phyloP scores from a whole-genome alignment of 2,797 vertebrate genomes.

The Sciaenops ocellatus region DNA sequence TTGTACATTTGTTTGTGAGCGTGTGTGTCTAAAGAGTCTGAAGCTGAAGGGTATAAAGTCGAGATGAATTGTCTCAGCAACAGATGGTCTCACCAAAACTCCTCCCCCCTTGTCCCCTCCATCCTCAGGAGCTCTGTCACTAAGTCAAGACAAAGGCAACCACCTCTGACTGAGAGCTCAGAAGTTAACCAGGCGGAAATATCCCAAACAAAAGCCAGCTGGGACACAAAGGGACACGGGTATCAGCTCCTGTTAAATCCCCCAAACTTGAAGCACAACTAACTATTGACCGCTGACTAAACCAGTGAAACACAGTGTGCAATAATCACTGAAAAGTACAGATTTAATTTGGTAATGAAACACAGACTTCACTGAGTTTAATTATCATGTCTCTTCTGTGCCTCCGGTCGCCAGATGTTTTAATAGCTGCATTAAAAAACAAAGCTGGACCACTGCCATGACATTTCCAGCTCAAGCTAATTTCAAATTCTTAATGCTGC shows the following conservation, averaged over 20 bases:
- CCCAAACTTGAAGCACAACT: slow-evolving; percentile 43
- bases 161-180: slow-evolving; percentile 71
- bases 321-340: slow-evolving; percentile 18
- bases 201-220: slow-evolving; percentile 83
- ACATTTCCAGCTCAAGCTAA: slow-evolving; percentile 41
- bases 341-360: slow-evolving; percentile 31
- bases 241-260: slow-evolving; percentile 48
- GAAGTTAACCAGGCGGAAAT: slow-evolving; percentile 84
- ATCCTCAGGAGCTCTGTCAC: slow-evolving; percentile 69
- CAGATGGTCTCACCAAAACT: slow-evolving; percentile 81
- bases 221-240: slow-evolving; percentile 66
- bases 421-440: slow-evolving; percentile 38
- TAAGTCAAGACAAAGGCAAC: slow-evolving; percentile 75
- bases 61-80: slow-evolving; percentile 76
- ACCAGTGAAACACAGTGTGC: slow-evolving; percentile 6
- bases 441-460: slow-evolving; percentile 22
- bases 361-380: slow-evolving; percentile 14
- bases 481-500: slow-evolving; percentile 43
- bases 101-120: slow-evolving; percentile 62
- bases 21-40: slow-evolving; percentile 44
- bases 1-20: slow-evolving; percentile 34
- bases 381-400: slow-evolving; percentile 23
- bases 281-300: slow-evolving; percentile 16
- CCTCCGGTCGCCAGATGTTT: slow-evolving; percentile 58
- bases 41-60: slow-evolving; percentile 58